phyloP scores from a whole-genome alignment of 2,888 invertebrate genomes.

The Desoria tigrina region DNA sequence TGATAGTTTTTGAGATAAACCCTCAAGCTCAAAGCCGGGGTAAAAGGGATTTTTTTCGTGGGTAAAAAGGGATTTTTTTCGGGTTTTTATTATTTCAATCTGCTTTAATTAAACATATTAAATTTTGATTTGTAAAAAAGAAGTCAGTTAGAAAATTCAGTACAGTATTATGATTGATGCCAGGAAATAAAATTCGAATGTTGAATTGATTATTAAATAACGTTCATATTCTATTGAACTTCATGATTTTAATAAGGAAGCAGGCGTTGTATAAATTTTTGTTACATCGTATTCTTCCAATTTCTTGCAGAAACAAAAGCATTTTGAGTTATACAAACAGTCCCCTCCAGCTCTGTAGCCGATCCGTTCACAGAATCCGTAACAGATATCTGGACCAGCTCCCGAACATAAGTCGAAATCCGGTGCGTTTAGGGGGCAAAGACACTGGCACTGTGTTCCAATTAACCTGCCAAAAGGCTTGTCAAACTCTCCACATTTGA shows the following conservation, averaged over 20 bases:
- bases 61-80: no score
- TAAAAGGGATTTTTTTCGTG: no score
- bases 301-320: slow-evolving; percentile 33
- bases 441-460: slow-evolving; percentile 26
- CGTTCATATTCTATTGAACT: no score
- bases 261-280: slow-evolving; percentile 18
- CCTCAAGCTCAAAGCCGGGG: no score
- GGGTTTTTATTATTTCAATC: no score
- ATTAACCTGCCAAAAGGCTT: slow-evolving; percentile 37
- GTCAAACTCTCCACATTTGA: slow-evolving; percentile 14
- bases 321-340: slow-evolving; percentile 33
- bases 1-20: no score
- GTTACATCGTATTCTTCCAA: slow-evolving; percentile 14
- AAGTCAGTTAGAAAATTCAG: no score
- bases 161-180: no score
- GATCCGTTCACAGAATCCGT: slow-evolving; percentile 26
- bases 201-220: no score
- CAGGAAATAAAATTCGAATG: no score
- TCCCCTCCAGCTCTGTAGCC: slow-evolving; percentile 28
- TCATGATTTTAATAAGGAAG: background rate
- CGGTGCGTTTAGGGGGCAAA: slow-evolving; percentile 36
- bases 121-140: no score
- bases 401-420: slow-evolving; percentile 22
- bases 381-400: slow-evolving; percentile 7
- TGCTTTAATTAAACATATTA: no score